Conservation (phyloP, 92 coral and sea anemone species). For the Phenganax stokvisi region DNA sequence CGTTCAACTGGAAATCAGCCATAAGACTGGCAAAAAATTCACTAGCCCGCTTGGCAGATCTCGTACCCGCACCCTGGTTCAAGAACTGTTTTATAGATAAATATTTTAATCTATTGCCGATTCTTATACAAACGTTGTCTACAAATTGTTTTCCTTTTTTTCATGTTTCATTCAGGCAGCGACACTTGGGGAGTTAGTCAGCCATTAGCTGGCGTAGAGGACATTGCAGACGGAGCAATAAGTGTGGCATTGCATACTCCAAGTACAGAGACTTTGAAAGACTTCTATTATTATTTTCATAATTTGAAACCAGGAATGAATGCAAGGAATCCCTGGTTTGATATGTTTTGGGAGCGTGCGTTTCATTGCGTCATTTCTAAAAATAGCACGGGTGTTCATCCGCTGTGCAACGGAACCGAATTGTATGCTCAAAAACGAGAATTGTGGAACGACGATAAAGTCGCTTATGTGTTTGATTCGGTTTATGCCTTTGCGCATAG, state of each 20-base stretch:
- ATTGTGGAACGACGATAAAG: slow-evolving; percentile 26
- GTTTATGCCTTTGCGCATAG: slow-evolving; percentile 31
- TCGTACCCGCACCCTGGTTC: too few species aligned
- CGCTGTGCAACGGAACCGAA: slow-evolving; percentile 11
- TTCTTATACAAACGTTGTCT: too few species aligned
- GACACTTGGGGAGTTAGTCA: slow-evolving; percentile 82
- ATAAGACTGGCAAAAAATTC: too few species aligned
- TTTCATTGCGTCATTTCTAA: slow-evolving; percentile 40
- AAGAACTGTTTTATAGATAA: too few species aligned
- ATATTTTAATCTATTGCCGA: too few species aligned
- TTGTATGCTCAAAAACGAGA: not conserved
- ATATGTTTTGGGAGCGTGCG: slow-evolving; percentile 62
- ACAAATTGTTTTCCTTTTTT: too few species aligned
- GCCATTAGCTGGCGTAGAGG: slow-evolving; percentile 57
- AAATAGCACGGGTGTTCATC: not conserved
- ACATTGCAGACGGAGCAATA: slow-evolving; percentile 77
- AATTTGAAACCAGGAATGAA: slow-evolving; percentile 57
- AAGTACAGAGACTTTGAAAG: slow-evolving; percentile 31
- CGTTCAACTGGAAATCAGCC: too few species aligned
- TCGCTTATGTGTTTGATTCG: slow-evolving; percentile 31
- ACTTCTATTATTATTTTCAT: slow-evolving; percentile 62
- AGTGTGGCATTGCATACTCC: slow-evolving; percentile 60
- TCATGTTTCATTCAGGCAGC: slow-evolving; percentile 3
- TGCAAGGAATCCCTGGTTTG: slow-evolving; percentile 76
- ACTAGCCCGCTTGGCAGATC: too few species aligned